Conservation (phyloP, 2,888 invertebrate genomes). For the Parnassius mnemosyne region DNA sequence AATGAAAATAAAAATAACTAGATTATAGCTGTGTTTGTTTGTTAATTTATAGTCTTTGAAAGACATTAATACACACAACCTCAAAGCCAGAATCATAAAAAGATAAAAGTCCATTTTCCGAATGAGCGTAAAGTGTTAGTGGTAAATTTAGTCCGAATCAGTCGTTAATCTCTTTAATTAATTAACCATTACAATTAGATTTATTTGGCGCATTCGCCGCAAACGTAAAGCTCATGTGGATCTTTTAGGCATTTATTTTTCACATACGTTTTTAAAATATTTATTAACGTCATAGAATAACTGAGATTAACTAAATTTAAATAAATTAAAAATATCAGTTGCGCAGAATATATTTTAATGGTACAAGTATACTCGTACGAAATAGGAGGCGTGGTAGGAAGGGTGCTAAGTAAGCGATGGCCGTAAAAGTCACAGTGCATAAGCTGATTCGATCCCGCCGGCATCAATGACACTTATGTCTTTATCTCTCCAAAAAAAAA, state of each 20-base stretch:
- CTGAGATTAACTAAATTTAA: too few relatives aligned
- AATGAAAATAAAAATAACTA: too few relatives aligned
- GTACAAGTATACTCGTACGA: background rate
- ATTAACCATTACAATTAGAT: constrained; percentile 26
- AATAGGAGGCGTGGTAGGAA: background rate
- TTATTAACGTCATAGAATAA: background rate
- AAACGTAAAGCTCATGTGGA: constrained; percentile 6
- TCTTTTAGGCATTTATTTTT: too few relatives aligned
- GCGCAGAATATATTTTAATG: background rate
- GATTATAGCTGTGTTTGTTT: too few relatives aligned
- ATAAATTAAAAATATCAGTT: too few relatives aligned
- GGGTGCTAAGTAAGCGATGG: too few relatives aligned
- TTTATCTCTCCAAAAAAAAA: too few relatives aligned
- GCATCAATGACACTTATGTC: too few relatives aligned
- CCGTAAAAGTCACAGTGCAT: too few relatives aligned
- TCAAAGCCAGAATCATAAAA: constrained; percentile 1
- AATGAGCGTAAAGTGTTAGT: constrained; percentile 13
- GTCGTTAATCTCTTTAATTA: constrained; percentile 28
- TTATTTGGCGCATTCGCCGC: constrained; percentile 11
- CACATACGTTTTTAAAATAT: background rate
- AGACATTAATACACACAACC: background rate
- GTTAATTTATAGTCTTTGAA: too few relatives aligned
- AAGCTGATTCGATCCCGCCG: too few relatives aligned
- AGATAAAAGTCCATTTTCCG: constrained; percentile 13
- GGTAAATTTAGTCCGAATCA: constrained; percentile 10